Percentiles rank a stretch among this genome's conserved stretches.
Evolutionary conservation across 2,888 invertebrate species (phyloP).

Genomic region (Endotricha flammealis): DNA sequence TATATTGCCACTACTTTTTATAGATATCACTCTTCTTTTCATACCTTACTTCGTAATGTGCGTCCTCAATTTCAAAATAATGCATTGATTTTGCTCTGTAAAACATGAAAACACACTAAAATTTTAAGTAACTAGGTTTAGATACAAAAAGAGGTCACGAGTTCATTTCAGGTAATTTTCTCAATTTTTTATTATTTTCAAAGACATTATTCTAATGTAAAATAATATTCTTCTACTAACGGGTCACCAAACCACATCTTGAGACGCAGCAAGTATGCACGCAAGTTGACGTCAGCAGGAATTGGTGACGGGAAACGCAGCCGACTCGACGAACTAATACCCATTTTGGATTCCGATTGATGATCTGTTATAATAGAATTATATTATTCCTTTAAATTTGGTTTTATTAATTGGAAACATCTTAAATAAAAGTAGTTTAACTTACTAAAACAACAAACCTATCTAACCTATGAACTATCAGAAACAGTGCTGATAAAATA

Average conservation of each 20-base stretch:
- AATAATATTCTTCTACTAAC: conserved; percentile 37
- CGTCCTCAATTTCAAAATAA: conserved; percentile 59
- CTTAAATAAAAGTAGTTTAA: no score
- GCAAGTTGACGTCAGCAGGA: conserved; percentile 49
- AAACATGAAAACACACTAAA: no score
- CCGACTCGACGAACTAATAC: conserved; percentile 21
- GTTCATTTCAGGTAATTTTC: no score
- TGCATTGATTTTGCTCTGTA: conserved; percentile 56
- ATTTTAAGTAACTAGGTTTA: no score
- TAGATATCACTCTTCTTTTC: no score
- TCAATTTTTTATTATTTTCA: no score
- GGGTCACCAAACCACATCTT: conserved; percentile 62
- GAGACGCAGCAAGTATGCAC: conserved; percentile 46
- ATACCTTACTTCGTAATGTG: conserved; percentile 65
- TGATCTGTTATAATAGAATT: conserved; percentile 13
- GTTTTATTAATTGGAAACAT: neutral
- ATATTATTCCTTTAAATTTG: neutral
- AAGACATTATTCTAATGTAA: no score
- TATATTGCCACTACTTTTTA: no score
- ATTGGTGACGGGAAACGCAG: conserved; percentile 27
- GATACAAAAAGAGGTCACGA: no score
- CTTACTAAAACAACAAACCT: no score
- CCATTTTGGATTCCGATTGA: conserved; percentile 21
- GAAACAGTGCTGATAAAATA: no score
- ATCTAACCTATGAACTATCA: no score